Percentiles rank a stretch among this genome's conserved stretches.
These are phyloP conservation scores for Periophthalmus magnuspinnatus DNA, from an alignment of 2,797 vertebrate species.

Conservation along the genomic window DNA sequence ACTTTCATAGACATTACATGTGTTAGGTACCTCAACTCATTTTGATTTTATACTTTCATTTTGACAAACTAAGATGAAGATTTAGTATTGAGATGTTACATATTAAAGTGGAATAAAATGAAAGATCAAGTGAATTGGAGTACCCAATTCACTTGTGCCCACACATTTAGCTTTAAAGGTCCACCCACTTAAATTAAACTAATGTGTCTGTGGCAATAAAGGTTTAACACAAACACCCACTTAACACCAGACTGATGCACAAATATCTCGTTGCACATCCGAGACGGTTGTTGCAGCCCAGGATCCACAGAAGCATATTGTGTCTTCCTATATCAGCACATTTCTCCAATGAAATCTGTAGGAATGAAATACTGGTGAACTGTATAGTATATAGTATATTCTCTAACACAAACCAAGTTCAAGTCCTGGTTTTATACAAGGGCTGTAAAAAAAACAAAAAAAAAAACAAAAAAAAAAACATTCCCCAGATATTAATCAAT, in stretches of 20 bases:
- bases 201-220: constrained; percentile 14
- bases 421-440: too few species aligned
- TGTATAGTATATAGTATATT: background rate
- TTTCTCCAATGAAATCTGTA: constrained; percentile 3
- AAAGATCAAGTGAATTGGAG: background rate
- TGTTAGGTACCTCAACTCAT: background rate
- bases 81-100: background rate
- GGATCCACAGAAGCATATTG: constrained; percentile 35
- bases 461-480: too few species aligned
- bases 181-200: constrained; percentile 17
- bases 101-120: background rate
- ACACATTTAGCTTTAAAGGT: constrained; percentile 22
- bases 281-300: constrained; percentile 30
- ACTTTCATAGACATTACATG: background rate
- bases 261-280: constrained; percentile 44
- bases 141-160: background rate
- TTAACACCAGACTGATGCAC: constrained; percentile 18
- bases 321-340: constrained; percentile 25
- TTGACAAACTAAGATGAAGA: background rate
- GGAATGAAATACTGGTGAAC: background rate
- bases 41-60: background rate
- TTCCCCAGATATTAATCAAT: too few species aligned
- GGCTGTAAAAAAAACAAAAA: too few species aligned
- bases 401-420: too few species aligned
- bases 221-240: constrained; percentile 17